Conservation (phyloP, 2,888 invertebrate genomes). For the Xestia c-nigrum region DNA sequence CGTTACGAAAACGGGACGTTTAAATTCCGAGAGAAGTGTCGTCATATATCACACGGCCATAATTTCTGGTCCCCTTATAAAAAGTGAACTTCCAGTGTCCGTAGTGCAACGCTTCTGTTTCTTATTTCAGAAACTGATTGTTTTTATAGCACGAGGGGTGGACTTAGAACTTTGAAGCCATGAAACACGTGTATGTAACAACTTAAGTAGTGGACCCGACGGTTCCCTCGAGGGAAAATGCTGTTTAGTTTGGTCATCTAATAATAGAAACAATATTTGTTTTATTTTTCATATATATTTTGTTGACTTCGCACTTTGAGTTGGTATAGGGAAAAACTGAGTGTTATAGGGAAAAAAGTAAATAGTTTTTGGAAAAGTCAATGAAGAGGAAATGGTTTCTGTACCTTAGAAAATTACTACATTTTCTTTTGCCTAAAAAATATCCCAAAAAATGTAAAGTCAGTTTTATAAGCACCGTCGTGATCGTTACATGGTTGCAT, state of each 20-base stretch:
- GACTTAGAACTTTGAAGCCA: constrained; percentile 82
- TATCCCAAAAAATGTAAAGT: background rate
- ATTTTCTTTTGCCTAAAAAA: background rate
- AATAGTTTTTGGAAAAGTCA: constrained; percentile 10
- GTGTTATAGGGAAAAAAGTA: background rate
- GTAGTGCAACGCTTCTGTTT: constrained; percentile 82
- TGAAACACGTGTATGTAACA: constrained; percentile 81
- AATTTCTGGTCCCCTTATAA: constrained; percentile 85
- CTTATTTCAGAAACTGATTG: constrained; percentile 88
- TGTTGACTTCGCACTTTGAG: constrained; percentile 41
- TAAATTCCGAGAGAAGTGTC: constrained; percentile 88
- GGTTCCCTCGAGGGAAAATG: constrained; percentile 46
- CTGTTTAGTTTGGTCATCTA: constrained; percentile 63
- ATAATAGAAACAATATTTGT: constrained; percentile 60
- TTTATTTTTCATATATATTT: constrained; percentile 51
- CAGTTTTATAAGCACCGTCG: background rate
- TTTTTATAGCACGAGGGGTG: constrained; percentile 81
- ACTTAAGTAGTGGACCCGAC: constrained; percentile 53
- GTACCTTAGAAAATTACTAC: background rate
- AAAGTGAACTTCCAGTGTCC: constrained; percentile 83
- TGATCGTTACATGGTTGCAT: background rate
- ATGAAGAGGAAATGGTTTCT: background rate
- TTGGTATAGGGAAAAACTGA: constrained; percentile 18
- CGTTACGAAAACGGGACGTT: constrained; percentile 86
- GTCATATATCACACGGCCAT: constrained; percentile 86